Conservation (phyloP, 2,797 vertebrate genomes). For the Bradypodion pumilum region DNA sequence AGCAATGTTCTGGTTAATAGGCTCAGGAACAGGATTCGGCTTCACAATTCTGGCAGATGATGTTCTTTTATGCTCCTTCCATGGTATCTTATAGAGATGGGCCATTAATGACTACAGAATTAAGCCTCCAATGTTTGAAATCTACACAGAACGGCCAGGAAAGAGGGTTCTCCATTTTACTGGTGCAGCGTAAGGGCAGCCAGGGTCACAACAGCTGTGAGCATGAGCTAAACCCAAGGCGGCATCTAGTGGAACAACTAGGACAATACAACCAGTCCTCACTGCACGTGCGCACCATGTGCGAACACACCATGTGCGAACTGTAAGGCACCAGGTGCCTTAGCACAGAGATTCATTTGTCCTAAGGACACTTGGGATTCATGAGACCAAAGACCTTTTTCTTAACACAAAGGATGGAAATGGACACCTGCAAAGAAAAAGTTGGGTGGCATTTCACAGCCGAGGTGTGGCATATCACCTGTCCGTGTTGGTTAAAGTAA, state of each 20-base stretch:
- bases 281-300: neutral
- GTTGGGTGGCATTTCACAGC: no score
- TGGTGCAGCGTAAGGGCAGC: neutral
- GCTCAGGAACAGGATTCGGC: no score
- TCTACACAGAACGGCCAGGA: neutral
- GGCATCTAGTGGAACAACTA: constrained; percentile 54
- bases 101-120: neutral
- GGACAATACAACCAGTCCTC: neutral
- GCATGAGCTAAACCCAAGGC: constrained; percentile 22
- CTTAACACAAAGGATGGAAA: no score
- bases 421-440: no score
- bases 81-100: neutral
- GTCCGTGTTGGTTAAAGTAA: no score
- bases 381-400: no score
- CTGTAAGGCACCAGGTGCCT: no score
- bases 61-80: neutral
- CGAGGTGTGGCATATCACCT: no score
- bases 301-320: neutral
- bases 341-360: neutral
- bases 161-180: no score
- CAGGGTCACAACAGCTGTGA: neutral
- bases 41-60: no score
- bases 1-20: no score
- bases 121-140: neutral
- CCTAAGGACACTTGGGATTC: neutral